phyloP scores from a whole-genome alignment of 2,113 vertebrate genomes.

The Pygoscelis adeliae region DNA sequence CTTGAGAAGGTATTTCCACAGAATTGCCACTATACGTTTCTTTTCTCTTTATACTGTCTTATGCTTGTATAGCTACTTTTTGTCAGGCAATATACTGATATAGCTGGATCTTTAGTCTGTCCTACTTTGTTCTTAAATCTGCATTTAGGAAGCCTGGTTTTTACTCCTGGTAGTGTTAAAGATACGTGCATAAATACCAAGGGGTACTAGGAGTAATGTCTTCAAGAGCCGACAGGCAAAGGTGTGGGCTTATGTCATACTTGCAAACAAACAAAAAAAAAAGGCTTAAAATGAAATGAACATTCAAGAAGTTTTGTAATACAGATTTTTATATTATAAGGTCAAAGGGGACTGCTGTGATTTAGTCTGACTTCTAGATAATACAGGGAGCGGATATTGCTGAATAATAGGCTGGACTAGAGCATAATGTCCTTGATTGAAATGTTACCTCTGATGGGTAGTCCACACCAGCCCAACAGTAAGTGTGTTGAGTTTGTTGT shows the following conservation, averaged over 20 bases:
- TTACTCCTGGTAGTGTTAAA: neutral
- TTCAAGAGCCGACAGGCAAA: neutral
- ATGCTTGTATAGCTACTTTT: neutral
- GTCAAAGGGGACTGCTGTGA: neutral
- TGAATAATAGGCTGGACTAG: neutral
- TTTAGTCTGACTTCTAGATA: neutral
- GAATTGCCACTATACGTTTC: neutral
- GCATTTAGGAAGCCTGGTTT: neutral
- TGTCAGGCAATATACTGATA: neutral
- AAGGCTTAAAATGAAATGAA: neutral
- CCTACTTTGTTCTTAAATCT: neutral
- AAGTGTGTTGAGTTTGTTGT: neutral
- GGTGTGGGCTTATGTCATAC: neutral
- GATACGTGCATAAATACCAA: neutral
- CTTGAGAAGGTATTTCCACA: neutral
- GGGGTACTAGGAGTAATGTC: neutral
- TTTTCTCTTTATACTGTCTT: neutral
- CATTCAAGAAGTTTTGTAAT: neutral
- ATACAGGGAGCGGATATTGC: neutral
- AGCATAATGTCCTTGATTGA: neutral
- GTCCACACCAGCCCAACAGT: neutral
- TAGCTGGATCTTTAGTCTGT: neutral
- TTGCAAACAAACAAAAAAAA: neutral
- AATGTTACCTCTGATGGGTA: neutral
- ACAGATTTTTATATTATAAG: neutral